Conservation (phyloP, 2,888 invertebrate genomes). For the Oeneis ivallda region DNA sequence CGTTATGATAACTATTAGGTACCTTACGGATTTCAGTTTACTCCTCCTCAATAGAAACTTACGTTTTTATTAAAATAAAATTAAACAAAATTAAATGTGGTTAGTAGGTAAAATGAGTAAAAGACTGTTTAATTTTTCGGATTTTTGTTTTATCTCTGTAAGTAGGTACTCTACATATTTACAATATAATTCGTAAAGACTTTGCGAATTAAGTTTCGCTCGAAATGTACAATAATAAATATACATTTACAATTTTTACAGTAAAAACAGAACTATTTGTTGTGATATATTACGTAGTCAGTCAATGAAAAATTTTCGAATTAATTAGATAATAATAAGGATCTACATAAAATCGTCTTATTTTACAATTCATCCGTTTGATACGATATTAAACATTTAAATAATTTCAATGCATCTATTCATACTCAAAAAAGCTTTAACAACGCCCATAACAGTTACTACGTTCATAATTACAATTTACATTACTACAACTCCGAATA, state of each 20-base stretch:
- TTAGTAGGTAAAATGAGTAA: slow-evolving; percentile 35
- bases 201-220: slow-evolving; percentile 28
- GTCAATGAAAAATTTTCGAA: slow-evolving; percentile 55
- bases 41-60: no score
- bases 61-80: not conserved
- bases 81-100: not conserved
- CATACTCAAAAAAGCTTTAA: slow-evolving; percentile 64
- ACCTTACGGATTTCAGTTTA: no score
- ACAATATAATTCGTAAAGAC: slow-evolving; percentile 37
- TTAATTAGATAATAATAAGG: slow-evolving; percentile 33
- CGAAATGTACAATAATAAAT: slow-evolving; percentile 41
- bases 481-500: slow-evolving; percentile 54
- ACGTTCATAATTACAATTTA: slow-evolving; percentile 55
- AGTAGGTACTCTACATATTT: slow-evolving; percentile 42
- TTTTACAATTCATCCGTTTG: slow-evolving; percentile 39
- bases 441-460: slow-evolving; percentile 61
- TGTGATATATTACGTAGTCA: slow-evolving; percentile 47
- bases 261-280: slow-evolving; percentile 27
- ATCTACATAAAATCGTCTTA: slow-evolving; percentile 34
- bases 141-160: slow-evolving; percentile 47
- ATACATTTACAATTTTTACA: slow-evolving; percentile 51
- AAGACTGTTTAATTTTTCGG: slow-evolving; percentile 51
- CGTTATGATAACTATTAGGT: no score
- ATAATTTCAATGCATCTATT: slow-evolving; percentile 43
- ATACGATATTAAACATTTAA: slow-evolving; percentile 44